Conservation (phyloP, 1,140 invertebrate species). For the Rhagoletis zephyria region DNA sequence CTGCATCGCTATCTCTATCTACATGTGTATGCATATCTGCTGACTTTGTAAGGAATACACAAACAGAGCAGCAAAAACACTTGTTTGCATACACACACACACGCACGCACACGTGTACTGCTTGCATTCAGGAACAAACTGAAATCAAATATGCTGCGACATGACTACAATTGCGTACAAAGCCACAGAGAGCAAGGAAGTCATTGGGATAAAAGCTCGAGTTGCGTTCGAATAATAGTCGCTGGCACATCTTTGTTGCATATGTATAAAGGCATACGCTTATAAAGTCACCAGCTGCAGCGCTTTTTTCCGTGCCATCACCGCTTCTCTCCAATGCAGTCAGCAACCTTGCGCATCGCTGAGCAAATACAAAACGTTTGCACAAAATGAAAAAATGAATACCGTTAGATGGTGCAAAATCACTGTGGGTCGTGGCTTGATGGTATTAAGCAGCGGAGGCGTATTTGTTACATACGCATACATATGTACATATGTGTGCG, state of each 20-base stretch:
- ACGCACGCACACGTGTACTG: background rate
- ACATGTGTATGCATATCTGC: conserved; percentile 2
- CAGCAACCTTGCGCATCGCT: background rate
- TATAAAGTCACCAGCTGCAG: background rate
- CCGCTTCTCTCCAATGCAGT: background rate
- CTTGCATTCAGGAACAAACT: background rate
- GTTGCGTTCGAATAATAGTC: background rate
- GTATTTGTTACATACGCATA: background rate
- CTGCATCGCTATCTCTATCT: background rate
- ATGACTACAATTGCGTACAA: background rate
- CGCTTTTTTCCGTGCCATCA: background rate
- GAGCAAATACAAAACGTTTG: background rate
- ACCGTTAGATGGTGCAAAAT: background rate
- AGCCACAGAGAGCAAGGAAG: background rate
- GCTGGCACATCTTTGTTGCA: conserved; percentile 3
- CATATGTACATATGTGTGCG: background rate
- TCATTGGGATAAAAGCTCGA: background rate
- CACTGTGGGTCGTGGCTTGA: background rate
- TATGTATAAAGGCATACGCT: background rate
- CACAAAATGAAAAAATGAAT: conserved; percentile 14
- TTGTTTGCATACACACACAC: background rate
- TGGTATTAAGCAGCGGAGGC: background rate
- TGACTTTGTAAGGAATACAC: conserved; percentile 16
- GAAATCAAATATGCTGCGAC: conserved; percentile 20
- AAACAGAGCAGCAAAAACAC: background rate